Percentiles rank a stretch among this genome's conserved stretches.
phyloP scores from a whole-genome alignment of 2,888 invertebrate genomes.

The Hermaeophaga mercurialis region DNA sequence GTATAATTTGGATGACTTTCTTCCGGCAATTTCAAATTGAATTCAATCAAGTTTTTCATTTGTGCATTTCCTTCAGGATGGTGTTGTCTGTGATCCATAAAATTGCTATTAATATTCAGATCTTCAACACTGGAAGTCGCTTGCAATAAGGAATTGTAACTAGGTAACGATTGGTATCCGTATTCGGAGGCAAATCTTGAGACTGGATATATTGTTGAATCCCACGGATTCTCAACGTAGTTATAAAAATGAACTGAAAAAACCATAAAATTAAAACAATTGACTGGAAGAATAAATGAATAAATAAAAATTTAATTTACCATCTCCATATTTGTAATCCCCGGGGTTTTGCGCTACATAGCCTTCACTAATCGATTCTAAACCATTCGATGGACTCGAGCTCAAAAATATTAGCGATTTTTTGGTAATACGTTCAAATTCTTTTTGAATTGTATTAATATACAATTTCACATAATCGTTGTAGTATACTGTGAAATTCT shows the following conservation, averaged over 20 bases:
- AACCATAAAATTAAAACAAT: neutral
- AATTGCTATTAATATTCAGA: slow-evolving; percentile 62
- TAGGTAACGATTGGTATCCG: slow-evolving; percentile 90
- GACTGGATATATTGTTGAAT: slow-evolving; percentile 73
- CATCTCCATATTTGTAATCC: slow-evolving; percentile 82
- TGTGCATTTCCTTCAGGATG: slow-evolving; percentile 73
- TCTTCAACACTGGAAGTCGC: slow-evolving; percentile 62
- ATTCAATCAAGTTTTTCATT: slow-evolving; percentile 66
- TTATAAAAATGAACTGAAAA: slow-evolving; percentile 84
- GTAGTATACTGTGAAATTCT: slow-evolving; percentile 51
- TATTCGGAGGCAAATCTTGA: slow-evolving; percentile 95
- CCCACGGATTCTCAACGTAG: slow-evolving; percentile 82
- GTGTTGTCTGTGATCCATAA: slow-evolving; percentile 85
- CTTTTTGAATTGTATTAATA: slow-evolving; percentile 72
- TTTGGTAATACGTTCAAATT: slow-evolving; percentile 67
- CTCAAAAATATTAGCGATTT: slow-evolving; percentile 70
- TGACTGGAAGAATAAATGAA: neutral
- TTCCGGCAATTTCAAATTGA: slow-evolving; percentile 65
- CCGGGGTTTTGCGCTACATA: slow-evolving; percentile 81
- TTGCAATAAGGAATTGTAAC: slow-evolving; percentile 68
- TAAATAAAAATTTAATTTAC: slow-evolving; percentile 58
- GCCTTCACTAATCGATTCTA: slow-evolving; percentile 72
- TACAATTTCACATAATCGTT: slow-evolving; percentile 84
- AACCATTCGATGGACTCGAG: slow-evolving; percentile 93
- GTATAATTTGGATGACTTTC: slow-evolving; percentile 63